Percentiles rank a stretch among this genome's conserved stretches.
These are phyloP conservation scores for Nemoura dubitans DNA, from an alignment of 2,888 invertebrate genomes.

Conservation along the genomic window DNA sequence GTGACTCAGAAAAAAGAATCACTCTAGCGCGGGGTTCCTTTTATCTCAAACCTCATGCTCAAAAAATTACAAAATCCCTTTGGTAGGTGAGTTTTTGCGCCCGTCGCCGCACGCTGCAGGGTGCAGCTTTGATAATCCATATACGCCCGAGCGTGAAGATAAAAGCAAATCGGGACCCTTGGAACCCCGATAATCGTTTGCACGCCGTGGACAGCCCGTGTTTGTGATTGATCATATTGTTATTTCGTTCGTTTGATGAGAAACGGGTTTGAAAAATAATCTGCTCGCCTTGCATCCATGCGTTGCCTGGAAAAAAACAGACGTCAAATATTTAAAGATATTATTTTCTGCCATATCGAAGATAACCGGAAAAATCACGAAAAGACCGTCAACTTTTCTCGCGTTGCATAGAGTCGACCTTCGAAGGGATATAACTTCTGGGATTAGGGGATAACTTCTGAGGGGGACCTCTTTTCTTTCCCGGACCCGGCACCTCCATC, in stretches of 20 bases:
- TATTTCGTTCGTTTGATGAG: background rate
- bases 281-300: background rate
- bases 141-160: background rate
- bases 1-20: background rate
- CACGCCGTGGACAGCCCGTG: background rate
- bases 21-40: background rate
- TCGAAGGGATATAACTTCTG: too few species aligned
- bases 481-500: too few species aligned
- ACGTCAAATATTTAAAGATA: too few species aligned
- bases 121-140: background rate
- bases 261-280: background rate
- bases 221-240: slow-evolving; percentile 2
- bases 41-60: background rate
- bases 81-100: background rate
- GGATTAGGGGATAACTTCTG: too few species aligned
- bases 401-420: too few species aligned
- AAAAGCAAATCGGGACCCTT: background rate
- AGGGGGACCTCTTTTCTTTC: too few species aligned
- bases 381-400: too few species aligned
- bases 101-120: background rate
- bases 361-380: too few species aligned
- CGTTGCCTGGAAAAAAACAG: background rate
- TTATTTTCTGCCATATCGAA: too few species aligned
- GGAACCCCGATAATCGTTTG: background rate
- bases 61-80: background rate